Percentiles rank a stretch among this genome's conserved stretches.
Conservation (phyloP, 2,113 vertebrate genomes). For the Lucifuga dentata region DNA sequence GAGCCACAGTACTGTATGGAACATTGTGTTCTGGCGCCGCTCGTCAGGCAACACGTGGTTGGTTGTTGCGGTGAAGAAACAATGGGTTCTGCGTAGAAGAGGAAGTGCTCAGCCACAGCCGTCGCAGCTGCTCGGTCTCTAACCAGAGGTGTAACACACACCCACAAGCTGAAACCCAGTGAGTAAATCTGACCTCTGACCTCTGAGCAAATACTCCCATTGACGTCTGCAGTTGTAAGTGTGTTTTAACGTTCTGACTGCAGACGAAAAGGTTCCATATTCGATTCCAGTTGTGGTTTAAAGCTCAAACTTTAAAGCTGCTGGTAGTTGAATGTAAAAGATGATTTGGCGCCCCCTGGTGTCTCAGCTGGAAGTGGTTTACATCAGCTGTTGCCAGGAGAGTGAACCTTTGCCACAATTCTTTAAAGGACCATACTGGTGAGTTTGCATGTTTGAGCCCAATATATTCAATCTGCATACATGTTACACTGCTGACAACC, state of each 20-base stretch:
- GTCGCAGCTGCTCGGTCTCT: background rate
- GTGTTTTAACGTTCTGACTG: background rate
- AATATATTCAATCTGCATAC: too few species aligned
- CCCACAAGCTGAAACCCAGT: background rate
- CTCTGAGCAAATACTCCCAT: background rate
- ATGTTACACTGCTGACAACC: too few species aligned
- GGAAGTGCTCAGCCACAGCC: slow-evolving; percentile 33
- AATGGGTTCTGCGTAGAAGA: slow-evolving; percentile 1
- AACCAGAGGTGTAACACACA: background rate
- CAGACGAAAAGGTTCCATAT: background rate
- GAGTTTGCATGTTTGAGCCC: too few species aligned
- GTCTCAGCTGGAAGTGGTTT: background rate
- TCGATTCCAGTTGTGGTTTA: background rate
- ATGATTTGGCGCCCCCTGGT: background rate
- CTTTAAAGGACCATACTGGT: too few species aligned
- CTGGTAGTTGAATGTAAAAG: background rate
- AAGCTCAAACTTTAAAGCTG: background rate
- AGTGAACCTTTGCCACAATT: background rate
- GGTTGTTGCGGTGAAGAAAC: slow-evolving; percentile 22
- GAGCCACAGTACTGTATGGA: background rate
- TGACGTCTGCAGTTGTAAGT: background rate
- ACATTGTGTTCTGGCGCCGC: slow-evolving; percentile 36
- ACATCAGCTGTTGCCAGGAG: background rate
- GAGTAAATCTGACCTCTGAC: background rate
- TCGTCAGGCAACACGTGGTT: slow-evolving; percentile 57